These are phyloP conservation scores for Atrina japonica DNA, from an alignment of 2,888 invertebrate species.

Conservation along the genomic window DNA sequence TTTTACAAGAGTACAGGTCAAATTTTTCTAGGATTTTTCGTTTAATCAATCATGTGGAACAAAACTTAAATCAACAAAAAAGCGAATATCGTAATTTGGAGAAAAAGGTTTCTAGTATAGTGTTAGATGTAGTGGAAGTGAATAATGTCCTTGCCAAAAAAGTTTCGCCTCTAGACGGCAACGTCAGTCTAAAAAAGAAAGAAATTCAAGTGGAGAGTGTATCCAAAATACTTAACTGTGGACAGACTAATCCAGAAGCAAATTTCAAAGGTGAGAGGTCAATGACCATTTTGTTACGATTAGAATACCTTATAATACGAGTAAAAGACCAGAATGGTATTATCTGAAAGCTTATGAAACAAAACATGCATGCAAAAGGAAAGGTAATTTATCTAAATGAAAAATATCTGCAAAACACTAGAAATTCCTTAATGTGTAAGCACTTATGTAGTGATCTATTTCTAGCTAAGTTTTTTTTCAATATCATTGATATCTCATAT, in stretches of 20 bases:
- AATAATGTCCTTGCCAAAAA: conserved; percentile 70
- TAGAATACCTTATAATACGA: too few species aligned
- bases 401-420: too few species aligned
- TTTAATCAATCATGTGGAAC: conserved; percentile 68
- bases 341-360: too few species aligned
- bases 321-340: too few species aligned
- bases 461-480: too few species aligned
- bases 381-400: too few species aligned
- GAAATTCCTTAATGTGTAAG: too few species aligned
- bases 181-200: conserved; percentile 51
- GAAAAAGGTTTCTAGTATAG: conserved; percentile 75
- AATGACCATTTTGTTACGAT: too few species aligned
- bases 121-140: conserved; percentile 77
- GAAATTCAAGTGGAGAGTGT: conserved; percentile 69
- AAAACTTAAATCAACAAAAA: conserved; percentile 62
- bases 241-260: conserved; percentile 62
- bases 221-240: conserved; percentile 65
- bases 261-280: conserved; percentile 66
- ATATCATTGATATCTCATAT: too few species aligned
- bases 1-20: conserved; percentile 57
- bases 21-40: conserved; percentile 69
- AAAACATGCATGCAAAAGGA: too few species aligned
- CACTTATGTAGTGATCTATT: too few species aligned
- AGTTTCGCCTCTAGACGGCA: conserved; percentile 49
- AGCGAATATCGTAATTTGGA: conserved; percentile 68